Evolutionary conservation across 2,888 invertebrate species (phyloP).

Genomic region (Hypomecis punctinalis): DNA sequence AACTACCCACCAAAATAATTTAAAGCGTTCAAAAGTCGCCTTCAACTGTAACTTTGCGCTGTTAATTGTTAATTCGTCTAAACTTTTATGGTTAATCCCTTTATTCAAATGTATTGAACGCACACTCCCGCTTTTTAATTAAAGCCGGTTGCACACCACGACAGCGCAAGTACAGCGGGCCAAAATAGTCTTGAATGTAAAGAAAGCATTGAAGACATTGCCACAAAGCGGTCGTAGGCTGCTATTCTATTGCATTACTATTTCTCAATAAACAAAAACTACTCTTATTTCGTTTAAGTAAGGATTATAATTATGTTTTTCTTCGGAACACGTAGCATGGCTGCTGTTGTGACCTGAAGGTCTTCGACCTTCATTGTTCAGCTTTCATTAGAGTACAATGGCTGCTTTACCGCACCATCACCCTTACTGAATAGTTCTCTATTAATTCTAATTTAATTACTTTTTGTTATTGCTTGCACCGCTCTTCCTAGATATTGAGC

Average conservation of each 20-base stretch:
- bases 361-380: constrained; percentile 81
- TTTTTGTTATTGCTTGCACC: background rate
- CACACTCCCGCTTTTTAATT: constrained; percentile 32
- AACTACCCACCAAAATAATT: no score
- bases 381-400: constrained; percentile 75
- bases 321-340: constrained; percentile 52
- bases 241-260: constrained; percentile 35
- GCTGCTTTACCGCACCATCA: constrained; percentile 54
- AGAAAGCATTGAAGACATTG: constrained; percentile 44
- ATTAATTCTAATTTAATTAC: constrained; percentile 27
- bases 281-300: constrained; percentile 43
- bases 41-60: no score
- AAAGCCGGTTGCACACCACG: constrained; percentile 5
- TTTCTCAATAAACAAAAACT: constrained; percentile 33
- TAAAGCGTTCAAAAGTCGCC: no score
- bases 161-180: constrained; percentile 23
- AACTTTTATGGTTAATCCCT: background rate
- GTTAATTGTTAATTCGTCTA: no score
- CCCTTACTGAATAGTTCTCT: constrained; percentile 43
- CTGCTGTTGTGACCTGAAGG: constrained; percentile 73
- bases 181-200: constrained; percentile 41
- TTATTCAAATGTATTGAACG: constrained; percentile 13
- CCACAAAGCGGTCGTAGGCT: constrained; percentile 33
- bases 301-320: constrained; percentile 49
- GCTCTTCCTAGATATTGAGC: background rate